Evolutionary conservation across 2,888 invertebrate species (phyloP).

Genomic region (Limnephilus lunatus): DNA sequence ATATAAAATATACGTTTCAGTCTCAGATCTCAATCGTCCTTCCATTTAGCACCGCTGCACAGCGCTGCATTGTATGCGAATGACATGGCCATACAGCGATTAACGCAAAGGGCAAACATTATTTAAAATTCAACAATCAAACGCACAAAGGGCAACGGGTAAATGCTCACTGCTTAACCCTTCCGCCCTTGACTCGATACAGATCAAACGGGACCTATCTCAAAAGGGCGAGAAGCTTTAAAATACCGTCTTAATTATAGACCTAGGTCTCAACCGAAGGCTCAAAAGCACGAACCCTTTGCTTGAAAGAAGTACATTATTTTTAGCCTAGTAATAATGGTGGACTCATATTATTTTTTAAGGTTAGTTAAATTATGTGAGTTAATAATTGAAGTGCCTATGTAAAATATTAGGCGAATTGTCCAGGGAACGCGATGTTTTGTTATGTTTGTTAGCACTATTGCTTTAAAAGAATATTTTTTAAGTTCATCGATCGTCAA

Average conservation of each 20-base stretch:
- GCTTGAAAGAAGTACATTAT: background rate
- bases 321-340: background rate
- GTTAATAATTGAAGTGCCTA: background rate
- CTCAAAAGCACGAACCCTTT: background rate
- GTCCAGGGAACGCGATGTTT: too few relatives aligned
- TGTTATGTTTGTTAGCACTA: too few relatives aligned
- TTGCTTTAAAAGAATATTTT: too few relatives aligned
- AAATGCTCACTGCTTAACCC: slow-evolving; percentile 33
- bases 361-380: background rate
- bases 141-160: slow-evolving; percentile 57
- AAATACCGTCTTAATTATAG: slow-evolving; percentile 46
- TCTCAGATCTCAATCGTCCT: background rate
- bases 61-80: slow-evolving; percentile 34
- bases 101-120: slow-evolving; percentile 49
- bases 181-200: slow-evolving; percentile 34
- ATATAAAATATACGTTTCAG: too few relatives aligned
- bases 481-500: too few relatives aligned
- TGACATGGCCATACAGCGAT: slow-evolving; percentile 41
- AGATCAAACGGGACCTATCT: slow-evolving; percentile 42
- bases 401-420: background rate
- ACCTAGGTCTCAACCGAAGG: background rate
- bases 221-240: slow-evolving; percentile 12
- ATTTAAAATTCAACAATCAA: slow-evolving; percentile 62
- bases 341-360: background rate
- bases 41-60: slow-evolving; percentile 30